Evolutionary conservation across 2,113 vertebrate species (phyloP).

Genomic region (Oxyura jamaicensis): DNA sequence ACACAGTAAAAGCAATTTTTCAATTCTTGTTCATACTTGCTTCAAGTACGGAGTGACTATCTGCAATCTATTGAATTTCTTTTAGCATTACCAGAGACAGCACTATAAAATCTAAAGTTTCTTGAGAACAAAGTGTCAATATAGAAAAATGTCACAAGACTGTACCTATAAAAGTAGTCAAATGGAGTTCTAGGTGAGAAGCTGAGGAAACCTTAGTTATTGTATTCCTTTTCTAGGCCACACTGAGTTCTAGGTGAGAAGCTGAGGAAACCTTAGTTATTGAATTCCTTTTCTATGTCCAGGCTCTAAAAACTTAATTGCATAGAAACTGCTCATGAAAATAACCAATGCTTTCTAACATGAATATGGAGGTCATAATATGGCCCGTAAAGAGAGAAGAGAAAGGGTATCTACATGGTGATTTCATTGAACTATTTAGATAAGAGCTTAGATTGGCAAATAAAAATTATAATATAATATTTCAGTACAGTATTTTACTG

Average conservation of each 20-base stretch:
- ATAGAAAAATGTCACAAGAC: background rate
- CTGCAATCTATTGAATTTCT: background rate
- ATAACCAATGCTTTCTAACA: background rate
- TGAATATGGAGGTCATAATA: background rate
- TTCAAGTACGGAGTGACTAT: background rate
- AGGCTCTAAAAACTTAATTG: background rate
- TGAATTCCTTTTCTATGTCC: background rate
- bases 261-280: background rate
- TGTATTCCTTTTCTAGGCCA: background rate
- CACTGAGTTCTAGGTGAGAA: background rate
- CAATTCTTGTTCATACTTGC: background rate
- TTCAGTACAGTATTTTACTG: background rate
- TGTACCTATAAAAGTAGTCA: background rate
- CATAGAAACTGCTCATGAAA: background rate
- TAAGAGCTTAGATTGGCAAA: background rate
- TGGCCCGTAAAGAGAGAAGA: background rate
- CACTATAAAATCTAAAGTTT: background rate
- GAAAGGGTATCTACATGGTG: rapidly evolving
- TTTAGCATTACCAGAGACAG: background rate
- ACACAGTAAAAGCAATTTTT: background rate
- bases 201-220: background rate
- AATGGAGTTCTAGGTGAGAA: background rate
- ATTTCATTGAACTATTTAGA: background rate
- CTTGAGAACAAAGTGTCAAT: background rate
- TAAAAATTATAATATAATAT: background rate